Conservation (phyloP, 2,797 vertebrate genomes). For the Aphelocoma californica region DNA sequence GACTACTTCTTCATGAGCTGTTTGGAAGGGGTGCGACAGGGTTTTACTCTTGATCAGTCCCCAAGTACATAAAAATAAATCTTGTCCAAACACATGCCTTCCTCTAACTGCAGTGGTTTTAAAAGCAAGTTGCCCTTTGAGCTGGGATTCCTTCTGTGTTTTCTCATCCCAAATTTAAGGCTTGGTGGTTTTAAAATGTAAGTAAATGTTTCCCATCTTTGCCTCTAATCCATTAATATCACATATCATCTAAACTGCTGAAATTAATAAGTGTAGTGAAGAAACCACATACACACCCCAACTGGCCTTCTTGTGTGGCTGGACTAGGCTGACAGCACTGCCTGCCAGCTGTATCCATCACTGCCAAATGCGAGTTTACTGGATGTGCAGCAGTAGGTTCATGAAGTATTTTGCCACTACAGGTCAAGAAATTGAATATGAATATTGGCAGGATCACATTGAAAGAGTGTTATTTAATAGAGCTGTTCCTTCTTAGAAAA, state of each 20-base stretch:
- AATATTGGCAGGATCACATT: neutral
- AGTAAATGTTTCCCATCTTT: conserved; percentile 6
- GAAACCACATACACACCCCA: conserved; percentile 7
- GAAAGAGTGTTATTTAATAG: neutral
- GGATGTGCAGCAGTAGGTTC: neutral
- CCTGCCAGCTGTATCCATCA: neutral
- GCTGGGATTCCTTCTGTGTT: neutral
- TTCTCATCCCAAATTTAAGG: conserved; percentile 15
- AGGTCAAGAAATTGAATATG: neutral
- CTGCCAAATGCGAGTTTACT: neutral
- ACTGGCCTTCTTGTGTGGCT: neutral
- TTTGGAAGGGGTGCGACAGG: neutral
- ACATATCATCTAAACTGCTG: neutral
- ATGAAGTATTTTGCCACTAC: neutral
- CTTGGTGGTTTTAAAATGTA: neutral
- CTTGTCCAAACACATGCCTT: neutral
- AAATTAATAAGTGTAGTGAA: conserved; percentile 7
- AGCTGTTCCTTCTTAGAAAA: neutral
- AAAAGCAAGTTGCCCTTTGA: neutral
- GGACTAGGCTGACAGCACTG: neutral
- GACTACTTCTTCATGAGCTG: neutral
- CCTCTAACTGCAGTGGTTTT: neutral
- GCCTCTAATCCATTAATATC: conserved; percentile 8
- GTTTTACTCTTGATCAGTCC: neutral
- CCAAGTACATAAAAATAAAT: neutral